Evolutionary conservation across 2,888 invertebrate species (phyloP).

Genomic region (Tortrix viridana): DNA sequence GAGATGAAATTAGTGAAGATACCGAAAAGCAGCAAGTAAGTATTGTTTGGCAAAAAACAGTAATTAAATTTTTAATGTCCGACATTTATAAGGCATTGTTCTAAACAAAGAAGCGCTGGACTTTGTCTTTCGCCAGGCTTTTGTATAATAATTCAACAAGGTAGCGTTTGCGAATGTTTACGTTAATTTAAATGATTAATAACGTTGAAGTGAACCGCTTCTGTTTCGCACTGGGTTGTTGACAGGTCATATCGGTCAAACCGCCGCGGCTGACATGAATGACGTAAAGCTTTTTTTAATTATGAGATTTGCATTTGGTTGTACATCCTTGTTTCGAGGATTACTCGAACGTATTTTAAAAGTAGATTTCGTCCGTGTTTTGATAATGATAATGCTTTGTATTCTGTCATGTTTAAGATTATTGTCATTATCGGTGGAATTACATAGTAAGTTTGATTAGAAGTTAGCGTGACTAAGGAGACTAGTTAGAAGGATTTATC

Average conservation of each 20-base stretch:
- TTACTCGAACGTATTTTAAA: too few relatives aligned
- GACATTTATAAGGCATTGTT: background rate
- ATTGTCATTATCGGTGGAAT: too few relatives aligned
- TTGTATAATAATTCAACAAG: background rate
- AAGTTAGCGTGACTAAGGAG: too few relatives aligned
- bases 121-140: background rate
- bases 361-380: too few relatives aligned
- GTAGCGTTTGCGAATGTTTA: background rate
- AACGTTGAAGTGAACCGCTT: slow-evolving; percentile 1
- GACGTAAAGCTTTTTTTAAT: too few relatives aligned
- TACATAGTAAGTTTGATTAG: too few relatives aligned
- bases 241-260: slow-evolving; percentile 14
- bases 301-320: too few relatives aligned
- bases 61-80: background rate
- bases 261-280: background rate
- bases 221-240: slow-evolving; percentile 7
- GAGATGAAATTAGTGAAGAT: slow-evolving; percentile 88
- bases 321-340: too few relatives aligned
- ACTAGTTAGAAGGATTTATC: too few relatives aligned
- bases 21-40: slow-evolving; percentile 88
- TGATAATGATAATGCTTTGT: too few relatives aligned
- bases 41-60: slow-evolving; percentile 42
- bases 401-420: too few relatives aligned
- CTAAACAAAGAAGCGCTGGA: background rate
- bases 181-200: slow-evolving; percentile 3